phyloP scores from a whole-genome alignment of 2,113 vertebrate species.

The Hypocryptadius cinnamomeus region DNA sequence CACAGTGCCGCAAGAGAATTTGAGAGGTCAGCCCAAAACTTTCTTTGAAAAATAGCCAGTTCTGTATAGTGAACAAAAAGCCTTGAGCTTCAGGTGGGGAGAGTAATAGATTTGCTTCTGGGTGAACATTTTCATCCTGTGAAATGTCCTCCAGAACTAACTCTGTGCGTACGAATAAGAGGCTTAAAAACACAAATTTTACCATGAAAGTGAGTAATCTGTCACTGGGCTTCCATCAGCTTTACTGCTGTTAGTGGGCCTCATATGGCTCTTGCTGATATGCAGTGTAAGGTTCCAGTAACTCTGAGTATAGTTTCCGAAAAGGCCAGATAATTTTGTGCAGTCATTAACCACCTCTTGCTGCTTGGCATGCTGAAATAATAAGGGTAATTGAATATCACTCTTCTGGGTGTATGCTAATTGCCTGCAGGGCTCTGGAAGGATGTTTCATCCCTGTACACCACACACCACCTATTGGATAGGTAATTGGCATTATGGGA shows the following conservation, averaged over 20 bases:
- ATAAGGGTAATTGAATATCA: constrained; percentile 37
- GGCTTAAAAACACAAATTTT: background rate
- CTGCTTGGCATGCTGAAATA: constrained; percentile 8
- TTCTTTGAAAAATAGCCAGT: background rate
- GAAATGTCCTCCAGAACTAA: background rate
- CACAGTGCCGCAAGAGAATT: background rate
- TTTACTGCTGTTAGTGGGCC: background rate
- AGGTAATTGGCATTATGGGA: constrained; percentile 4
- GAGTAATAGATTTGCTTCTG: background rate
- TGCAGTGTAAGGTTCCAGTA: background rate
- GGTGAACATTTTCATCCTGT: background rate
- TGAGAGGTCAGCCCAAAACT: background rate
- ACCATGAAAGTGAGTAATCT: background rate
- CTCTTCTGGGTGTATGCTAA: background rate
- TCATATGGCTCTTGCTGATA: background rate
- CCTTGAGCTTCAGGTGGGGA: background rate
- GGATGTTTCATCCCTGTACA: background rate
- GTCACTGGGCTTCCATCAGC: background rate
- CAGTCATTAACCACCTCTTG: constrained; percentile 13
- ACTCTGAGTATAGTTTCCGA: background rate
- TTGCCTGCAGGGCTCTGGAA: constrained; percentile 19
- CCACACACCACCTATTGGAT: background rate
- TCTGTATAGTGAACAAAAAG: background rate
- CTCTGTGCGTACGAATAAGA: background rate
- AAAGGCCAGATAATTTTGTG: background rate